These are phyloP conservation scores for Synergus laeviventris DNA, from an alignment of 2,888 invertebrate species.

Conservation along the genomic window DNA sequence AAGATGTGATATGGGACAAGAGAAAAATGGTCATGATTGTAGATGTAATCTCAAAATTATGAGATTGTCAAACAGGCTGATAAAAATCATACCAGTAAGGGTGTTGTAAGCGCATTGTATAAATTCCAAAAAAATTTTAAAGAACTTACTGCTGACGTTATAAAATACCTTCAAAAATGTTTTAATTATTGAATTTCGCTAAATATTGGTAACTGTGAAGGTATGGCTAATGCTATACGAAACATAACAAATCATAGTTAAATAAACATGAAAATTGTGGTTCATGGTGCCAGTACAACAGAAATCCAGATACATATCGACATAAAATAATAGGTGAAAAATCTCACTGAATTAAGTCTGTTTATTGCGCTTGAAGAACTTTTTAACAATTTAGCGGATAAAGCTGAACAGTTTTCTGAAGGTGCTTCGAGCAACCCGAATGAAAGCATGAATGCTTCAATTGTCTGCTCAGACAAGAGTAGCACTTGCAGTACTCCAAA, in stretches of 20 bases:
- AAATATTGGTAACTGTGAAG: not conserved
- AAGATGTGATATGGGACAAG: not conserved
- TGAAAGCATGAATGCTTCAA: no score
- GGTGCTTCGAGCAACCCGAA: conserved; percentile 16
- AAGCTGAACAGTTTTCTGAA: not conserved
- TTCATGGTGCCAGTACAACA: not conserved
- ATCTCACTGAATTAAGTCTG: conserved; percentile 9
- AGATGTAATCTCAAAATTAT: not conserved
- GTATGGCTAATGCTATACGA: conserved; percentile 35
- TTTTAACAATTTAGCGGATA: conserved; percentile 9
- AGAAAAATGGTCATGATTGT: not conserved
- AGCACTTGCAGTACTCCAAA: no score
- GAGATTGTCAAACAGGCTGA: not conserved
- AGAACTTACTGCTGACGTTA: conserved; percentile 12
- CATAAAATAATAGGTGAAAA: not conserved
- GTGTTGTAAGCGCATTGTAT: no score
- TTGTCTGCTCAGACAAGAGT: no score
- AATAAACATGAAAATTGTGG: not conserved
- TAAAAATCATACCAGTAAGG: no score
- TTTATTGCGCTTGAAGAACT: not conserved
- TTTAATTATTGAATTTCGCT: conserved; percentile 38
- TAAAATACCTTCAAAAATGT: conserved; percentile 47
- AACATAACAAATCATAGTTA: conserved; percentile 37
- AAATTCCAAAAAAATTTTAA: no score
- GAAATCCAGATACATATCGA: not conserved